Percentiles rank a stretch among this genome's conserved stretches.
These are phyloP conservation scores for Drosophila mercatorum DNA, from an alignment of 2,888 invertebrate genomes.

Conservation along the genomic window DNA sequence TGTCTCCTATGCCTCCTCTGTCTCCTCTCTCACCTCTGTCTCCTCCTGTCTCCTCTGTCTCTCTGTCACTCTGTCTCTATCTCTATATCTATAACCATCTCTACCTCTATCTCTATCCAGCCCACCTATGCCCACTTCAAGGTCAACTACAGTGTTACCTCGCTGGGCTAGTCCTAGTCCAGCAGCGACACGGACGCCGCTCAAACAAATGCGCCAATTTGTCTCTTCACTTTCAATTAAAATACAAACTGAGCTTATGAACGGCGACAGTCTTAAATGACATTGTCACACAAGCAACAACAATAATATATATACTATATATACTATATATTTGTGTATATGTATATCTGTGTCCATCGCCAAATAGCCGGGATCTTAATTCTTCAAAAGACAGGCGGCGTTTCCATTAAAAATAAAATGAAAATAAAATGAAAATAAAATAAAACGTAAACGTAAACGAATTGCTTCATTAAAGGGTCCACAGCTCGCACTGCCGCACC, in stretches of 20 bases:
- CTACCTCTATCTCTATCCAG: not conserved
- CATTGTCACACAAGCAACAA: constrained; percentile 18
- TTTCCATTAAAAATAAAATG: constrained; percentile 44
- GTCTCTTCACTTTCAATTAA: constrained; percentile 54
- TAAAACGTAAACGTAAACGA: constrained; percentile 13
- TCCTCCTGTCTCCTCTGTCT: not conserved
- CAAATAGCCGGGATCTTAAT: constrained; percentile 37
- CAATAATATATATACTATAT: constrained; percentile 1
- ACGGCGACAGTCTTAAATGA: constrained; percentile 35
- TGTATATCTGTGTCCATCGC: constrained; percentile 2
- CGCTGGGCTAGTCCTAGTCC: constrained; percentile 15
- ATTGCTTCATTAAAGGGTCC: constrained; percentile 49
- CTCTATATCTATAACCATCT: not conserved
- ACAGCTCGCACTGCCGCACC: constrained; percentile 14
- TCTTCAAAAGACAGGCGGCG: constrained; percentile 38
- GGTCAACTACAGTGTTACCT: constrained; percentile 23
- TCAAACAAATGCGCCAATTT: constrained; percentile 36
- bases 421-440: constrained; percentile 21
- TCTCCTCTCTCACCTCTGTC: not conserved
- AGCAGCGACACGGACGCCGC: not conserved
- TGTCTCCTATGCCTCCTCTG: too few species aligned
- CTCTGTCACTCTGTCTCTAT: not conserved
- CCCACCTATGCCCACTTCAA: not conserved
- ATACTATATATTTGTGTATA: constrained; percentile 5
- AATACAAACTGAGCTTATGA: constrained; percentile 26